Evolutionary conservation across 2,113 vertebrate species (phyloP), one percentile per base, ranked within the genome.

Genomic region (Notothenia rossii): DNA sequence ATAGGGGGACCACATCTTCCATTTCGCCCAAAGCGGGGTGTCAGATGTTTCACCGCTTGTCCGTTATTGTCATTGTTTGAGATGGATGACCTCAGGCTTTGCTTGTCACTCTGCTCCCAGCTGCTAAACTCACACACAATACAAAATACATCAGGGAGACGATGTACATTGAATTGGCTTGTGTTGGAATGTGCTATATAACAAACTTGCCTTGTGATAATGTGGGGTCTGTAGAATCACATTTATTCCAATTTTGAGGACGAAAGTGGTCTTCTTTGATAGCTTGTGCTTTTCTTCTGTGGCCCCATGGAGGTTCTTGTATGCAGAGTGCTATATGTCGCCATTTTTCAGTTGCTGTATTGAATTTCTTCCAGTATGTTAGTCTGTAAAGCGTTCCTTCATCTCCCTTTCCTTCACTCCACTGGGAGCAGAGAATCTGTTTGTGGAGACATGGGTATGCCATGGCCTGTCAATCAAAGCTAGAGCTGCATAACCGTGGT

Each of bases 381-480:
- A 1, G 53, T 36, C 18, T 69, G 43, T 7, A 66, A 58, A 72
- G 45, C 8, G 1, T 63, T 69, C 20, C 43, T 51, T 43, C 10
- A 6, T 51, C 43, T 74, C 36, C 3, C 45, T 72, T 43, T 22
- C 10, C 62, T 45, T 60, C 22, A 0, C 25, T 51, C 67, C 58
- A 48, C 56, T 20, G 70, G 53, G 62, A 64, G 36, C 54, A 14
- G 25, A 49, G 50, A 14, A 33, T 33, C 58, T 43, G 66, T 51
- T 56, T 12, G 15, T 51, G 56, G 62, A 55, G 67, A 18, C 1
- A 2, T 51, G 72, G 67, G 54, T 66, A 56, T 50, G 61, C 53
- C 72, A 61, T 18, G 43, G 36, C 69, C 53, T 59, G 65, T 81
- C 79, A 72, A 36, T 86, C 69, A 83, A 61, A 81, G 59, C 12